phyloP scores from a whole-genome alignment of 2,113 vertebrate genomes.

The Tragulus kanchil region DNA sequence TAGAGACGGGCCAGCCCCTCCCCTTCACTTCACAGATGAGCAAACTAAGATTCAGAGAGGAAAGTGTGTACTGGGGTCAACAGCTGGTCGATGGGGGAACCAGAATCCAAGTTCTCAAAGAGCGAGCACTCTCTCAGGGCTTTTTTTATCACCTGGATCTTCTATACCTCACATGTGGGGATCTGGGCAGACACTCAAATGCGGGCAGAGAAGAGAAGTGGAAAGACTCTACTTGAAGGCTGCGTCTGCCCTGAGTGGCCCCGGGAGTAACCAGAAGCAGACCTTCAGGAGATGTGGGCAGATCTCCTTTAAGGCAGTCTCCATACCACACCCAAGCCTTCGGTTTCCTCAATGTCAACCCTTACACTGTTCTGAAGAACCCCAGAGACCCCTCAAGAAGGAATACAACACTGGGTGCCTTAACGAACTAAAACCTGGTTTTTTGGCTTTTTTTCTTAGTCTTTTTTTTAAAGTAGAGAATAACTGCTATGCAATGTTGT shows the following conservation, averaged over 20 bases:
- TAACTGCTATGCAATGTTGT: background rate
- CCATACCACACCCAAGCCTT: background rate
- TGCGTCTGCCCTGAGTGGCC: background rate
- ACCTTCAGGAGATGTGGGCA: background rate
- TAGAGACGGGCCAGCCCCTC: background rate
- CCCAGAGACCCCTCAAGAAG: background rate
- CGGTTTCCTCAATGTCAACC: background rate
- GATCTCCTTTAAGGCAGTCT: background rate
- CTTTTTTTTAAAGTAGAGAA: background rate
- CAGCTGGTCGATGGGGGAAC: background rate
- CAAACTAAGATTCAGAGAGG: background rate
- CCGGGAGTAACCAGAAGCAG: background rate
- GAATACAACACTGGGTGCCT: background rate
- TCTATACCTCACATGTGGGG: background rate
- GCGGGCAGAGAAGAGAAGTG: background rate
- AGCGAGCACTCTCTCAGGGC: background rate
- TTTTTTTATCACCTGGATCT: background rate
- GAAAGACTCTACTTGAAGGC: background rate
- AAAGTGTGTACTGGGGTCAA: background rate
- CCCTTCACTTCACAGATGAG: slow-evolving; percentile 28
- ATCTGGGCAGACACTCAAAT: background rate
- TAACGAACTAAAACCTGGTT: background rate
- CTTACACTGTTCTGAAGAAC: background rate
- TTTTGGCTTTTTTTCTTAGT: background rate
- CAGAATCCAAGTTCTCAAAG: background rate